phyloP scores from a whole-genome alignment of 2,113 vertebrate species.

The Chroicocephalus ridibundus region DNA sequence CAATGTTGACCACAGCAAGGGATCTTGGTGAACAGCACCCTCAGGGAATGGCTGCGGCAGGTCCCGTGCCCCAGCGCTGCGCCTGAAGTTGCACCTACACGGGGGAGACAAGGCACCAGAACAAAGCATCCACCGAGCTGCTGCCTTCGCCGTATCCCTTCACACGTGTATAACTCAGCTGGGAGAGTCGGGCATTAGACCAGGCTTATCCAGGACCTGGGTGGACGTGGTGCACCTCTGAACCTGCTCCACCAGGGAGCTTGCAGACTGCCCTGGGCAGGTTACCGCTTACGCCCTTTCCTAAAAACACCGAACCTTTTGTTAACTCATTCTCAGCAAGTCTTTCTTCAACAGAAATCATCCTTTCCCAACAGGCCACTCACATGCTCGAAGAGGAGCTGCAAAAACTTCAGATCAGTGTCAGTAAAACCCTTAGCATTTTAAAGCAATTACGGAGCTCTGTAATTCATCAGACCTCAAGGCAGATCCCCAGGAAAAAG shows the following conservation, averaged over 20 bases:
- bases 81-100: not conserved
- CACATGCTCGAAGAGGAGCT: not conserved
- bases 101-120: not conserved
- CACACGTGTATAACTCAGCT: not conserved
- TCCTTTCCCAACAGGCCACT: not conserved
- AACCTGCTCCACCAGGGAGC: not conserved
- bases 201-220: not conserved
- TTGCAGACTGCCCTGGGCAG: not conserved
- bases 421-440: not conserved
- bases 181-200: not conserved
- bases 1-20: not conserved
- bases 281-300: not conserved
- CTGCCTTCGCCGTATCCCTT: not conserved
- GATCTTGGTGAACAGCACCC: not conserved
- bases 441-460: not conserved
- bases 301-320: not conserved
- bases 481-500: not conserved
- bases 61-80: not conserved
- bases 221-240: rapidly evolving
- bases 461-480: constrained; percentile 3
- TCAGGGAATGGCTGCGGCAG: not conserved
- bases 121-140: not conserved
- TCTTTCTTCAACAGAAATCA: not conserved
- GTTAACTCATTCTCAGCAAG: not conserved
- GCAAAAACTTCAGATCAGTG: not conserved